Base-by-base conservation (phyloP, 2,888 invertebrate genomes). In the Mesorhabditis spiculigera region DNA sequence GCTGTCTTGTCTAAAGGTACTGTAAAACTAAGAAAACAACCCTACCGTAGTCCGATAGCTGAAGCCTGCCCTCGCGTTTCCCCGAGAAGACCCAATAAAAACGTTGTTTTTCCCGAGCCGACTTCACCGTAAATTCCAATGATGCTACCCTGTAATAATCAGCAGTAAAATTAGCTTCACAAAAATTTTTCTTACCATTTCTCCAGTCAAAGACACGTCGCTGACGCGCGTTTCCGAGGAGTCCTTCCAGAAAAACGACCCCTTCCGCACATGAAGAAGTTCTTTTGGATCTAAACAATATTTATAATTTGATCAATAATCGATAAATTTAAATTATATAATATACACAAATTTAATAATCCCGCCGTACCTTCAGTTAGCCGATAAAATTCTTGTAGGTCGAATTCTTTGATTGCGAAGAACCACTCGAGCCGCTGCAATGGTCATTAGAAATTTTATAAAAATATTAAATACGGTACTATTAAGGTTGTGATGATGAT, bases 51-150 rank as follows among this genome's bases (percentile, higher is more conserved):
- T 66, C 69, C 68, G 16, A 82, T 72, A 50, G 10, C 61, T 44
- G 65, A 71, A 10, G 63, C n/a, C 45, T 68, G 45, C 45, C 45
- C 42, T 13, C 68, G 61, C 87, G 95, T 90, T 86, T 95, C 94
- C 6, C 92, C 95, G 68, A 95, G 88, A 68, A 97, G 90, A 1
- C 93, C 74, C 45, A 91, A 90, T 42, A 97, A 88, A 4, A 97
- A 88, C 0, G 93, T 91, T 10, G 93, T 92, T 88, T 98, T 97
- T 8, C 97, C 97, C 81, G 92, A 91, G 0, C 95, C 96, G 4
- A 95, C 92, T 75, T 90, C 90, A 0, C 96, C 96, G 78, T 93
- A 91, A 10, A 97, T 89, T 43, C 95, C 95, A 28, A 96, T 80
- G 66, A 88, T 82, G 70, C 81, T 78, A 5, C 87, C 77, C 76